phyloP scores from a whole-genome alignment of 2,113 vertebrate species.

The Actenoides hombroni region DNA sequence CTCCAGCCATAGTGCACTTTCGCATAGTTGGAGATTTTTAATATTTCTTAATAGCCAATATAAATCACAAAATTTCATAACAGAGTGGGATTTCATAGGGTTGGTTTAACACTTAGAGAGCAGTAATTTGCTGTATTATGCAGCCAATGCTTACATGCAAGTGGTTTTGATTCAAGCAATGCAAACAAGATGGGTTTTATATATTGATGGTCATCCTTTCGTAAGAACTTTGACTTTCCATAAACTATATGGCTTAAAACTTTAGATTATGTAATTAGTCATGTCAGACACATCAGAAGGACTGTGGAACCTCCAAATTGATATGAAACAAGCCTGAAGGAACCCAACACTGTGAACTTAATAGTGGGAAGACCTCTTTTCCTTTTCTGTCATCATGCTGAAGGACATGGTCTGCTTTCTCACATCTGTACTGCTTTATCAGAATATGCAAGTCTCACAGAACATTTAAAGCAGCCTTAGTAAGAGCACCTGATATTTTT shows the following conservation, averaged over 20 bases:
- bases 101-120: conserved; percentile 37
- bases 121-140: conserved; percentile 40
- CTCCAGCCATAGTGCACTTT: neutral
- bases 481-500: neutral
- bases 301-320: neutral
- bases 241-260: neutral
- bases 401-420: neutral
- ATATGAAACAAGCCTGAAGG: neutral
- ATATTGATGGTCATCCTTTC: conserved; percentile 17
- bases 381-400: neutral
- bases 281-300: neutral
- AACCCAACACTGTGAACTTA: neutral
- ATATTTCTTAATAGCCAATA: conserved; percentile 60
- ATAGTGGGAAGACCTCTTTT: neutral
- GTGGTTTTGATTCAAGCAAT: conserved; percentile 32
- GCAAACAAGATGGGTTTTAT: conserved; percentile 23
- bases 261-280: neutral
- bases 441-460: neutral
- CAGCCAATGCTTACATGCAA: conserved; percentile 23
- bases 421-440: neutral
- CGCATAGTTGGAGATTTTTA: conserved; percentile 59
- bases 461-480: neutral
- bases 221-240: conserved; percentile 2
- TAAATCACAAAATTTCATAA: conserved; percentile 67
- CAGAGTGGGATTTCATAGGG: conserved; percentile 24